Percentiles rank a stretch among this genome's conserved stretches.
Evolutionary conservation across 2,888 invertebrate species (phyloP).

Genomic region (Drosophila prolongata): DNA sequence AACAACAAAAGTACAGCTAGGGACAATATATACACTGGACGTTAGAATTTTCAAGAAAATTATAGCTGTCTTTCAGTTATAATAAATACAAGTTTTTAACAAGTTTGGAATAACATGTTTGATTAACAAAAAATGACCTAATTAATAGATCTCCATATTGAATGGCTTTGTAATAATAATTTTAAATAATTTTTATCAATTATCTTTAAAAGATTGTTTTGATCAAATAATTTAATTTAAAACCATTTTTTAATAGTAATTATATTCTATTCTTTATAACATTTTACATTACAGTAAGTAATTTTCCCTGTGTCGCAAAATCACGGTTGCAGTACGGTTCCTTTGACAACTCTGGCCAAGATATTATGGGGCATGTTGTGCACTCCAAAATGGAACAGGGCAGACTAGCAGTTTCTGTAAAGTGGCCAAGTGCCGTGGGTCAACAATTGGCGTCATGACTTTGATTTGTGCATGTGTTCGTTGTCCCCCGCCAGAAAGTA

Average conservation of each 20-base stretch:
- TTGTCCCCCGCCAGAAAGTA: conserved; percentile 39
- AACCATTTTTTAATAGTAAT: too few species aligned
- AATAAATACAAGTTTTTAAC: too few species aligned
- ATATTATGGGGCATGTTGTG: conserved; percentile 27
- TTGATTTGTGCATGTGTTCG: conserved; percentile 66
- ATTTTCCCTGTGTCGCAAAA: conserved; percentile 1
- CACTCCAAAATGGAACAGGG: conserved; percentile 1
- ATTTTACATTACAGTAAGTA: not conserved
- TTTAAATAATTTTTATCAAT: too few species aligned
- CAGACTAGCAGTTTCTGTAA: conserved; percentile 52
- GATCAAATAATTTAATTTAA: too few species aligned
- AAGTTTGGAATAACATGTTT: too few species aligned
- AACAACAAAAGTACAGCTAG: conserved; percentile 60
- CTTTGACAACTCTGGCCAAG: conserved; percentile 48
- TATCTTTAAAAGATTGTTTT: too few species aligned
- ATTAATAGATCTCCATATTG: too few species aligned
- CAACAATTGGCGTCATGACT: conserved; percentile 68
- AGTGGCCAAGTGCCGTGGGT: conserved; percentile 67
- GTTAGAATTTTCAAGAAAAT: not conserved
- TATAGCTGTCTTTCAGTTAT: too few species aligned
- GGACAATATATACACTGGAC: conserved; percentile 5
- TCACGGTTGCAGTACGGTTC: conserved; percentile 44
- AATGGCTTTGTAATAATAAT: too few species aligned
- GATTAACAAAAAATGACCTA: too few species aligned
- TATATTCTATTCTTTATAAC: not conserved